Evolutionary conservation across 2,888 invertebrate genomes (phyloP).

Genomic region (Sesia bembeciformis): DNA sequence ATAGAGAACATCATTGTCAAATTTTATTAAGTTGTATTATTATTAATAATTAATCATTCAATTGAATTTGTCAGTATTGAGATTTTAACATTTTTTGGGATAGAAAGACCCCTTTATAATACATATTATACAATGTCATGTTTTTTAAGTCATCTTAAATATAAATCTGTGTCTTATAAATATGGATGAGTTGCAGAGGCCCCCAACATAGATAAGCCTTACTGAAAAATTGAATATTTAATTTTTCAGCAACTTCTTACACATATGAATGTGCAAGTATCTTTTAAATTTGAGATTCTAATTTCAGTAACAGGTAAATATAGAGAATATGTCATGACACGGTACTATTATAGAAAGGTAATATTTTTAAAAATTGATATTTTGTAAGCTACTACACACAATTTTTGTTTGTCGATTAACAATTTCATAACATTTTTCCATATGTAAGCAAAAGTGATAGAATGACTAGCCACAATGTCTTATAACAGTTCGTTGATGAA

Average conservation of each 20-base stretch:
- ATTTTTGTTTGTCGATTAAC: slow-evolving; percentile 1
- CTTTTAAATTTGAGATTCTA: slow-evolving; percentile 27
- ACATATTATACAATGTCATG: slow-evolving; percentile 12
- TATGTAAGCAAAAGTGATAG: slow-evolving; percentile 36
- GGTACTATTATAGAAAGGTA: neutral
- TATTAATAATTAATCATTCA: slow-evolving; percentile 7
- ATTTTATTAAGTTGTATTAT: too few species aligned
- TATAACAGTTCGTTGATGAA: slow-evolving; percentile 56
- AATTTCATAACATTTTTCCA: slow-evolving; percentile 8
- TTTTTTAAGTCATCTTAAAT: slow-evolving; percentile 5
- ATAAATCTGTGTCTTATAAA: too few species aligned
- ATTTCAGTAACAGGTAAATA: slow-evolving; percentile 7
- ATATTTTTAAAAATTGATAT: neutral
- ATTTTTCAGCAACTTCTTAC: slow-evolving; percentile 4
- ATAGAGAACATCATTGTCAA: slow-evolving; percentile 44
- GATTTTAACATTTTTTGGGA: neutral
- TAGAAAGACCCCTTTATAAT: slow-evolving; percentile 5
- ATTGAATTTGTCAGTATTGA: neutral
- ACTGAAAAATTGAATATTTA: neutral
- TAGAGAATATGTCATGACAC: neutral
- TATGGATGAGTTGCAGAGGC: too few species aligned
- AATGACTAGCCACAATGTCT: slow-evolving; percentile 61
- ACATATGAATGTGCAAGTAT: slow-evolving; percentile 3
- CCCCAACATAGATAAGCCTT: too few species aligned
- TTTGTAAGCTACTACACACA: slow-evolving; percentile 5